phyloP scores from a whole-genome alignment of 2,113 vertebrate genomes.

The Arenaria interpres region DNA sequence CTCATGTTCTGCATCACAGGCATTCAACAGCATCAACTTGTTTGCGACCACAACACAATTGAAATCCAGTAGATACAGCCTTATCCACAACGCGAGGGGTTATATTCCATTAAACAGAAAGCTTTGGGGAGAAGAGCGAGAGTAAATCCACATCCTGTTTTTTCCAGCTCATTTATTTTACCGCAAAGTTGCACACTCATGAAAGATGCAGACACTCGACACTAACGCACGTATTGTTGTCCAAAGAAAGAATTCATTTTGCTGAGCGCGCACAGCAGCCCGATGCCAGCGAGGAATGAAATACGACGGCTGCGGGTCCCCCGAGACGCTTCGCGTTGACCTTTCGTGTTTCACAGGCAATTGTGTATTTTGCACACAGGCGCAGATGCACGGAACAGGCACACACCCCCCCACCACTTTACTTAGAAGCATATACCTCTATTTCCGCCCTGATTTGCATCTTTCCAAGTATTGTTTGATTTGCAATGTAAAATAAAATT shows the following conservation, averaged over 20 bases:
- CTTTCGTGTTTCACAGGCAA: not conserved
- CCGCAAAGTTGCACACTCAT: not conserved
- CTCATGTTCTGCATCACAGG: not conserved
- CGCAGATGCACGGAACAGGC: not conserved
- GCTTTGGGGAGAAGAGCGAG: not conserved
- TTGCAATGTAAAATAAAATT: slow-evolving; percentile 50
- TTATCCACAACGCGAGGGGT: not conserved
- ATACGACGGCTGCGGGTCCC: rapidly evolving
- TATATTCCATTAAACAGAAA: not conserved
- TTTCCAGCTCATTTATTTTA: not conserved
- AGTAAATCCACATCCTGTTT: not conserved
- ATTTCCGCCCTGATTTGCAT: slow-evolving; percentile 25
- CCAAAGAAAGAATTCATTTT: not conserved
- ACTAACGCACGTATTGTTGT: not conserved
- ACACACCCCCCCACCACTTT: not conserved
- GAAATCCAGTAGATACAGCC: not conserved
- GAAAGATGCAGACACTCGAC: not conserved
- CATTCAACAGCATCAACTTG: not conserved
- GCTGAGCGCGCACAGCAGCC: not conserved
- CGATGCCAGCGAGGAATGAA: not conserved
- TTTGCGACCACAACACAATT: not conserved
- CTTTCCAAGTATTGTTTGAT: slow-evolving; percentile 44
- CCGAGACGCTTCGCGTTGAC: rapidly evolving
- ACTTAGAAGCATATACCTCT: not conserved
- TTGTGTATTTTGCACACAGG: not conserved